phyloP scores from a whole-genome alignment of 2,888 invertebrate species.

The Caenorhabditis becei region DNA sequence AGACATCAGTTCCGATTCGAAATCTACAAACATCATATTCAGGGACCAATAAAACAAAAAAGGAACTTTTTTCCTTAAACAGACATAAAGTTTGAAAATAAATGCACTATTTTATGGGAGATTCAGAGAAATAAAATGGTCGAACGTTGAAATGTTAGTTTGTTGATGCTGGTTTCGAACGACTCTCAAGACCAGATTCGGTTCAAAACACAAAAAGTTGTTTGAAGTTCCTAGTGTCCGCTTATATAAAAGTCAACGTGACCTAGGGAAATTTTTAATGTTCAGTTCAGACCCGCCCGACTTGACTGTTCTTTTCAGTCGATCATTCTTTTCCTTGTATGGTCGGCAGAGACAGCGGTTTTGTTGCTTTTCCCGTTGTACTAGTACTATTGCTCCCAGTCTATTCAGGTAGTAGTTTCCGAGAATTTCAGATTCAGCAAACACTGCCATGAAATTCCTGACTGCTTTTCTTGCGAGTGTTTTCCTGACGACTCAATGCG shows the following conservation, averaged over 20 bases:
- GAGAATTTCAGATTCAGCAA: too few relatives aligned
- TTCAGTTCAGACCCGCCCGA: not conserved
- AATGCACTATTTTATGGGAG: conserved; percentile 7
- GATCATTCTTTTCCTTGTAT: too few relatives aligned
- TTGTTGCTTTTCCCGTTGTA: too few relatives aligned
- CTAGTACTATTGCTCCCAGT: too few relatives aligned
- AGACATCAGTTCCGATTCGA: not conserved
- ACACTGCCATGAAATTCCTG: too few relatives aligned
- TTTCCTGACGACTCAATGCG: not conserved
- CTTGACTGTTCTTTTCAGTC: not conserved
- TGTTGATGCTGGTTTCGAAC: conserved; percentile 19
- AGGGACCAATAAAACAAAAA: not conserved
- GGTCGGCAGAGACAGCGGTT: too few relatives aligned
- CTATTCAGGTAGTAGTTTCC: too few relatives aligned
- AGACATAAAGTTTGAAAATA: conserved; percentile 3
- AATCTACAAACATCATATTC: conserved; percentile 10
- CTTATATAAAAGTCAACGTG: conserved; percentile 3
- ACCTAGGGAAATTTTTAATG: not conserved
- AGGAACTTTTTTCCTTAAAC: not conserved
- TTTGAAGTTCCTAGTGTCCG: conserved; percentile 6
- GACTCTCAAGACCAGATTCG: conserved; percentile 1
- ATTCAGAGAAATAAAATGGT: not conserved
- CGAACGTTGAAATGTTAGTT: conserved; percentile 2
- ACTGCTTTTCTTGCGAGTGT: too few relatives aligned
- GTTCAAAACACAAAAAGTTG: conserved; percentile 37